Conservation (phyloP, 2,113 vertebrate species). For the Nettapus auritus region DNA sequence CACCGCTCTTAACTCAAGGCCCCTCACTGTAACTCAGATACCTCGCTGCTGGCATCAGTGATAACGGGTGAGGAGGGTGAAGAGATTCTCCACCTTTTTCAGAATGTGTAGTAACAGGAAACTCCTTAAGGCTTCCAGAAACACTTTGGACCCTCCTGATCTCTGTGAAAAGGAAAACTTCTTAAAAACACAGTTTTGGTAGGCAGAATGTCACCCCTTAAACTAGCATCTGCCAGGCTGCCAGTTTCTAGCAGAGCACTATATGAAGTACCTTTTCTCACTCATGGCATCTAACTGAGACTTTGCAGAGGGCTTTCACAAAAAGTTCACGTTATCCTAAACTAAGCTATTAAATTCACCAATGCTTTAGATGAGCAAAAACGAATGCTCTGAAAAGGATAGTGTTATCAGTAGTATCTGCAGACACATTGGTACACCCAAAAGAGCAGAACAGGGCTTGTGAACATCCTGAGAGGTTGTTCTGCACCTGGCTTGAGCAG, state of each 20-base stretch:
- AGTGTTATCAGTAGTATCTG: background rate
- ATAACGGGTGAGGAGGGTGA: background rate
- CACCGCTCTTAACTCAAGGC: background rate
- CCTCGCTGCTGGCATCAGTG: background rate
- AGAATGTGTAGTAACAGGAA: background rate
- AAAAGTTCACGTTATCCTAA: constrained; percentile 26
- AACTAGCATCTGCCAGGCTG: background rate
- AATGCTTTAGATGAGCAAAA: constrained; percentile 29
- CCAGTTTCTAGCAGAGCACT: background rate
- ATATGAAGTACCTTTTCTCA: background rate
- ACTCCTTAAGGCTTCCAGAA: background rate
- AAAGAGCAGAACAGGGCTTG: background rate
- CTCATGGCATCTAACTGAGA: background rate
- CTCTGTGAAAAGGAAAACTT: background rate
- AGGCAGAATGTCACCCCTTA: background rate
- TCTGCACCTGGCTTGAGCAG: background rate
- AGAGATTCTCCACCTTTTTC: background rate
- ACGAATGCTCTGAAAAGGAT: background rate
- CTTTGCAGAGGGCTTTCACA: constrained; percentile 23
- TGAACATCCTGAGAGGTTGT: background rate
- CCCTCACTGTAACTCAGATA: background rate
- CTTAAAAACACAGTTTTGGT: background rate
- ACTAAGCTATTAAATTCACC: constrained; percentile 39
- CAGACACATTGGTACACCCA: background rate
- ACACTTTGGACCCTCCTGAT: background rate